Base-by-base conservation (phyloP, 1,140 invertebrate species). In the Drosophila micromelanica region DNA sequence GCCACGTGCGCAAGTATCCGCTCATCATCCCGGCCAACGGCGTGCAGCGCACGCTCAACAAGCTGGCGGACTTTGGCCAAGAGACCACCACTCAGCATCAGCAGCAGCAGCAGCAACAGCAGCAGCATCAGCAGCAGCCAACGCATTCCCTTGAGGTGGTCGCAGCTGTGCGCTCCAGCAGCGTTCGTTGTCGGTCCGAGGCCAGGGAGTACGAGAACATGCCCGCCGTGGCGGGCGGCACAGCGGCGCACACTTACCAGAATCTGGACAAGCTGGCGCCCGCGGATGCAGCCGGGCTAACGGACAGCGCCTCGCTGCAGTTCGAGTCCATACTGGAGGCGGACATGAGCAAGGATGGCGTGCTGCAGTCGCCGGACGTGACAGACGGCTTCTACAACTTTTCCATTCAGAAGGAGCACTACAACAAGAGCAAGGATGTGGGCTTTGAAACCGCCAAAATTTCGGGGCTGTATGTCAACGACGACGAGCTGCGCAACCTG, bases 1-100 rank as follows among this genome's bases (percentile, higher is more conserved):
- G 97, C 32, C 97, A 97, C 91, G 96, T 97, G 57, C 93, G 97
- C 45, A 98, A 97, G 91, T 96, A 98, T 94, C 97, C 97, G 0
- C 92, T 98, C n/a, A 95, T 97, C 40, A 96, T 97, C 74, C 96
- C 96, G 12, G 94, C 94, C 32, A 93, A 93, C 38, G 94, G 94
- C 1, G 85, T 95, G 0, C 94, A 94, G 32, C 92, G 94, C 13
- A 95, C 94, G 0, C 74, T 95, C 0, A 94, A 94, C 54, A 95
- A 95, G 71, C 93, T 95, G 80, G 92, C 93, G 2, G 92, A 93
- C 3, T 92, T 91, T 2, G 30, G 72, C 1, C 85, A 91, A 35
- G 75, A 72, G 6, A 9, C 70, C 1, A 20, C 48, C 27, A 48
- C 13, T 1, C 57, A 35, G 35, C 55, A 20, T 12, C 42, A 17